Evolutionary conservation across 64 coral and sea anemone genomes (phyloP).

Genomic region (Anthopleura sola): DNA sequence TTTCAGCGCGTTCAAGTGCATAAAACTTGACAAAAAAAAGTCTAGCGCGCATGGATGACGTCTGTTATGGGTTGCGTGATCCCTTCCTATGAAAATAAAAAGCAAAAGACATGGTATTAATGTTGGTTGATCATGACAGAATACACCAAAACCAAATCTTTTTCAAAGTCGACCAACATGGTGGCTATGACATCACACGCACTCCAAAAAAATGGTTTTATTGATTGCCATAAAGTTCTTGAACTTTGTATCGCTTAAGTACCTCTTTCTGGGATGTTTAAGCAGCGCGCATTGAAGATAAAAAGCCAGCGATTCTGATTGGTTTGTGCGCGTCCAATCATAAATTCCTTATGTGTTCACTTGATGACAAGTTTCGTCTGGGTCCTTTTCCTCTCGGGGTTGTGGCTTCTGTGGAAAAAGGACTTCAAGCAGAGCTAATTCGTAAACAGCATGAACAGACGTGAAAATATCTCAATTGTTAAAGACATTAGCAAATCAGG

Average conservation of each 20-base stretch:
- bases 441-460: neutral
- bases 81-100: too few relatives aligned
- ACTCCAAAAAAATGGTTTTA: neutral
- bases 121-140: too few relatives aligned
- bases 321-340: neutral
- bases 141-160: too few relatives aligned
- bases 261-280: too few relatives aligned
- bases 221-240: neutral
- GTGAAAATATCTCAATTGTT: neutral
- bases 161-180: too few relatives aligned
- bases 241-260: too few relatives aligned
- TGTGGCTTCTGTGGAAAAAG: neutral
- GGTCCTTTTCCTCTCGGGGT: neutral
- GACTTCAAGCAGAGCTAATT: neutral
- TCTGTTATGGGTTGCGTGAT: too few relatives aligned
- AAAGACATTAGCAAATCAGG: neutral
- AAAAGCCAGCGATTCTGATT: neutral
- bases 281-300: neutral
- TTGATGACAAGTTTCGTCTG: slow-evolving; percentile 12
- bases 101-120: too few relatives aligned
- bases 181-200: too few relatives aligned
- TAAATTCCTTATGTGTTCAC: neutral
- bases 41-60: too few relatives aligned
- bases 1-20: too few relatives aligned
- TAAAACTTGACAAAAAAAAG: too few relatives aligned